Evolutionary conservation across 1,140 invertebrate species (phyloP).

Genomic region (Drosophila athabasca): DNA sequence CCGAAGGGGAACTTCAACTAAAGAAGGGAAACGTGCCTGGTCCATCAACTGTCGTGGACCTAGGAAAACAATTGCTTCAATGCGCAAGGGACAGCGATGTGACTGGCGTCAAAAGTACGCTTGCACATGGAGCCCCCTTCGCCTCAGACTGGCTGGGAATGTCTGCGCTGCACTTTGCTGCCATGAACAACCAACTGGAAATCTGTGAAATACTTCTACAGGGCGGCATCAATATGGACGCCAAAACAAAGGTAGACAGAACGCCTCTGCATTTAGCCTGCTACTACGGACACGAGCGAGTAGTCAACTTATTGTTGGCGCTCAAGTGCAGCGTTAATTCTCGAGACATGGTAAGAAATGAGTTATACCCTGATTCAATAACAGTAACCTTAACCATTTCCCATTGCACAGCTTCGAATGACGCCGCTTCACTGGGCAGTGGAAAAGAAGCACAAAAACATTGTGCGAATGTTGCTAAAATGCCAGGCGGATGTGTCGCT

Average conservation of each 20-base stretch:
- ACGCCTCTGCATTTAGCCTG: conserved; percentile 95
- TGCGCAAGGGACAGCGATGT: conserved; percentile 91
- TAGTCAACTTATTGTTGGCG: conserved; percentile 91
- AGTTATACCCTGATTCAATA: not conserved
- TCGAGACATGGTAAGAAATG: conserved; percentile 90
- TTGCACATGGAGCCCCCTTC: conserved; percentile 94
- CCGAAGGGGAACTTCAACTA: conserved; percentile 63
- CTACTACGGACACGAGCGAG: conserved; percentile 92
- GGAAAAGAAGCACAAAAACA: conserved; percentile 90
- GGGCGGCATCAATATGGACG: conserved; percentile 93
- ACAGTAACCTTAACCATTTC: not conserved
- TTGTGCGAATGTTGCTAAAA: conserved; percentile 89
- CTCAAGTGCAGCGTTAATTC: conserved; percentile 91
- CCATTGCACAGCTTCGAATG: conserved; percentile 90
- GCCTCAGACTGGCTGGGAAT: conserved; percentile 96
- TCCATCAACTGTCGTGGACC: conserved; percentile 68
- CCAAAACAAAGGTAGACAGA: conserved; percentile 95
- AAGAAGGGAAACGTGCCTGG: conserved; percentile 48
- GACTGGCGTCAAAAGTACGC: conserved; percentile 90
- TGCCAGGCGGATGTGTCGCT: conserved; percentile 88
- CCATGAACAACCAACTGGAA: conserved; percentile 91
- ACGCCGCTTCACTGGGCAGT: conserved; percentile 97
- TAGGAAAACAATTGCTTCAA: conserved; percentile 91
- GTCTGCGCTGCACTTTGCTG: conserved; percentile 94
- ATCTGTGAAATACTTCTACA: conserved; percentile 92